A percentile compares a stretch with the other conserved stretches of the same genome.
Conservation (phyloP, 2,888 invertebrate species). For the Drosophila nr. fundita region DNA sequence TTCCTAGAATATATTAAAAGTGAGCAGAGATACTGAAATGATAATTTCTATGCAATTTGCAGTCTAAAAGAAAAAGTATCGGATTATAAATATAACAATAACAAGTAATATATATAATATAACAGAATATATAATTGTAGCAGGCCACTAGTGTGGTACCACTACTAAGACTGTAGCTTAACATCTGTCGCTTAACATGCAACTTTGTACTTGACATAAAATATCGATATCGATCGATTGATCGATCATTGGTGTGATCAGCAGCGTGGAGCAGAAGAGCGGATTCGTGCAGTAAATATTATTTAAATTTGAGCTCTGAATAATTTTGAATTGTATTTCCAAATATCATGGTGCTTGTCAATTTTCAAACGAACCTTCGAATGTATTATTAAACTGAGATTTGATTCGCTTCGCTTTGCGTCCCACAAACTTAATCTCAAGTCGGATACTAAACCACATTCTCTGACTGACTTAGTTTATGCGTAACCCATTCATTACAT, state of each 20-base stretch:
- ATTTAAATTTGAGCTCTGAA: not conserved
- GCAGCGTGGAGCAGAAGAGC: not conserved
- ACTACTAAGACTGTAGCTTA: not conserved
- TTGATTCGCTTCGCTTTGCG: not conserved
- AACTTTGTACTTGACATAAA: not conserved
- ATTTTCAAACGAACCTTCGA: not conserved
- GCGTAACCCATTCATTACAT: constrained; percentile 23
- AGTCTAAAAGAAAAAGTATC: not conserved
- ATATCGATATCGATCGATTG: not conserved
- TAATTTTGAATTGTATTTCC: not conserved
- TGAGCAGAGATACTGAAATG: not conserved
- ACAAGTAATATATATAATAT: not conserved
- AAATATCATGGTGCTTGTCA: not conserved
- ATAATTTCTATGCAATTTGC: not conserved
- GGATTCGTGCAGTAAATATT: too few species aligned
- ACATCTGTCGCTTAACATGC: not conserved
- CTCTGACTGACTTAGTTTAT: constrained; percentile 29
- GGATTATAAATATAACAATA: not conserved
- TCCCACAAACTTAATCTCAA: not conserved
- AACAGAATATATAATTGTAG: not conserved
- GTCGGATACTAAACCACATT: not conserved
- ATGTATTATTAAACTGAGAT: not conserved
- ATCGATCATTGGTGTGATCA: not conserved
- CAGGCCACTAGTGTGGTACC: not conserved
- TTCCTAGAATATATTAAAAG: too few species aligned